Conservation (phyloP, 2,888 invertebrate genomes). For the Ctena decussata region DNA sequence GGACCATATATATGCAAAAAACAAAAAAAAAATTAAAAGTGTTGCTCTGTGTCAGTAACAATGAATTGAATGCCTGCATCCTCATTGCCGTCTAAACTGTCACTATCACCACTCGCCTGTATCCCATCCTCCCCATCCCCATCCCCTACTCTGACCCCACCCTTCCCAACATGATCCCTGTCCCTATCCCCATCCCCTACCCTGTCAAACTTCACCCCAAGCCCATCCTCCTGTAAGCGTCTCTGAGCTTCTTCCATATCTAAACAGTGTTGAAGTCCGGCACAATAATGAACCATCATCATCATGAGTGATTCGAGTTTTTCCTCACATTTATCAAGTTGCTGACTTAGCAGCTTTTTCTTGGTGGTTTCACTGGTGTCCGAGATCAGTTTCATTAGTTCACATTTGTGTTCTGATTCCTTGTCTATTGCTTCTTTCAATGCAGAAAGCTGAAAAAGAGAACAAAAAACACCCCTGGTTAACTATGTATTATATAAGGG, state of each 20-base stretch:
- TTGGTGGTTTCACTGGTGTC: slow-evolving; percentile 78
- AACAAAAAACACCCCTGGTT: too few species aligned
- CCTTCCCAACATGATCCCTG: not conserved
- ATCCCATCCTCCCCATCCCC: not conserved
- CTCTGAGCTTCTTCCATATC: slow-evolving; percentile 85
- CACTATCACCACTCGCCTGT: slow-evolving; percentile 22
- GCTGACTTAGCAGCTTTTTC: slow-evolving; percentile 76
- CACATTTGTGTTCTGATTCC: slow-evolving; percentile 89
- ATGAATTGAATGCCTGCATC: slow-evolving; percentile 61
- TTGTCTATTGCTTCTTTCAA: slow-evolving; percentile 92
- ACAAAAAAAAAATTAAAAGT: too few species aligned
- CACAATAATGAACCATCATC: slow-evolving; percentile 97
- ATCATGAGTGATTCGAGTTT: slow-evolving; percentile 96
- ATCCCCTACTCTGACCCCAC: not conserved
- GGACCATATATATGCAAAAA: too few species aligned
- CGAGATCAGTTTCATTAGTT: slow-evolving; percentile 87
- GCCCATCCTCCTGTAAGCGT: slow-evolving; percentile 15
- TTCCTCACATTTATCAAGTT: slow-evolving; percentile 91
- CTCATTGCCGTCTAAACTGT: slow-evolving; percentile 22
- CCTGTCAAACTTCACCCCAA: not conserved
- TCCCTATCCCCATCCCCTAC: not conserved
- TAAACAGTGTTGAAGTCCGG: slow-evolving; percentile 95
- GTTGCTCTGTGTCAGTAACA: slow-evolving; percentile 55
- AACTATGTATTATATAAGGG: too few species aligned
- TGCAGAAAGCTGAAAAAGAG: slow-evolving; percentile 90